Conservation (phyloP, 2,113 vertebrate genomes). For the Columba janthina region DNA sequence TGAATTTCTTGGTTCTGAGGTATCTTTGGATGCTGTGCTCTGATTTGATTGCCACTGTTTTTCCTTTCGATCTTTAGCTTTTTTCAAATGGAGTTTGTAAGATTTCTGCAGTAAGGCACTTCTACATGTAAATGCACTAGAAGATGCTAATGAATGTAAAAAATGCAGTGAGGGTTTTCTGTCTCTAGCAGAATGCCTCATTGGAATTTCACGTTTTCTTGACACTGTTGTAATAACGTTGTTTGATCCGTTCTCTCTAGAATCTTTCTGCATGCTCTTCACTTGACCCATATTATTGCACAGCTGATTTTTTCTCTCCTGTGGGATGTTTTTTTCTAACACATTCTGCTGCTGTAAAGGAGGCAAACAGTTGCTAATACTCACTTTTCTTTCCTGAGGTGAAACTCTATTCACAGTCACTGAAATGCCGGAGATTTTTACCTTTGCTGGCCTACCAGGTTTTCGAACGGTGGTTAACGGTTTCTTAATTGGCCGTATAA, state of each 20-base stretch:
- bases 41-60: constrained; percentile 71
- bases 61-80: constrained; percentile 72
- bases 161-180: constrained; percentile 87
- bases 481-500: constrained; percentile 79
- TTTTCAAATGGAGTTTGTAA: constrained; percentile 85
- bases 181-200: constrained; percentile 86
- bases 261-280: constrained; percentile 12
- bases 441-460: constrained; percentile 91
- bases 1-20: constrained; percentile 50
- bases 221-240: not conserved
- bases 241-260: constrained; percentile 21
- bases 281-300: constrained; percentile 20
- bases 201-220: constrained; percentile 63
- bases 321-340: constrained; percentile 47
- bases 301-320: constrained; percentile 40
- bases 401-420: constrained; percentile 88
- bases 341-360: constrained; percentile 67
- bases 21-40: constrained; percentile 67
- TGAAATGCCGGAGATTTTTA: constrained; percentile 94
- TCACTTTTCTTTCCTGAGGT: constrained; percentile 88
- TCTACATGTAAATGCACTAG: constrained; percentile 83
- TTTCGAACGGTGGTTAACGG: constrained; percentile 79
- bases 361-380: constrained; percentile 80
- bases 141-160: constrained; percentile 85
- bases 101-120: constrained; percentile 85